Conservation (phyloP, 2,113 vertebrate species). For the Ciconia boyciana region DNA sequence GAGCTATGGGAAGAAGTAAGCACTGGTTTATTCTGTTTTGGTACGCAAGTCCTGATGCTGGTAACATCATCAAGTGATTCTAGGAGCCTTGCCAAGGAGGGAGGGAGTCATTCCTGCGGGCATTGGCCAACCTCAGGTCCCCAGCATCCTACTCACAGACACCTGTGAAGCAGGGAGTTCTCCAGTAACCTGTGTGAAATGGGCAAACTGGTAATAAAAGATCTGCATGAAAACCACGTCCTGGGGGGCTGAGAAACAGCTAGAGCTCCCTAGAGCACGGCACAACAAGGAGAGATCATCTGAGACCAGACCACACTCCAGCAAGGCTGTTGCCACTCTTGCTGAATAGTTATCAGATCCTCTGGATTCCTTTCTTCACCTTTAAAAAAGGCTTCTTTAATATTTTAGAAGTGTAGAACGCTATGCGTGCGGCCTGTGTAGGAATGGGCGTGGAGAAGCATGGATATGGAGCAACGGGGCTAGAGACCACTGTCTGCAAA, state of each 20-base stretch:
- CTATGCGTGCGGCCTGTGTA: accelerated
- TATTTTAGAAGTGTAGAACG: not conserved
- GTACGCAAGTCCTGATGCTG: not conserved
- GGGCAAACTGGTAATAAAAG: not conserved
- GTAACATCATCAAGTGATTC: not conserved
- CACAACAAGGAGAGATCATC: not conserved
- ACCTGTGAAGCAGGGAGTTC: not conserved
- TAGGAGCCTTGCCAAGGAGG: not conserved
- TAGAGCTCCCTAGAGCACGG: not conserved
- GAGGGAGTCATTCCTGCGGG: no score
- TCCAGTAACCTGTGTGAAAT: not conserved
- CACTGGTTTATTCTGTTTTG: not conserved
- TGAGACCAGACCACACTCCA: not conserved
- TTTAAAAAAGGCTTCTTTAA: not conserved
- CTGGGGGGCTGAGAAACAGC: not conserved
- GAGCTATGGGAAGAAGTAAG: not conserved
- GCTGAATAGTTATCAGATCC: not conserved
- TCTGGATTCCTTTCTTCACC: not conserved
- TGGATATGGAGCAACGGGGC: not conserved
- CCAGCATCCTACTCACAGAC: not conserved
- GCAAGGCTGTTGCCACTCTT: not conserved
- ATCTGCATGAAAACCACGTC: not conserved
- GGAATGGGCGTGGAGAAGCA: not conserved
- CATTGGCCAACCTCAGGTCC: not conserved
- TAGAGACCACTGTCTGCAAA: not conserved